These are phyloP conservation scores for Zonotrichia albicollis DNA, from an alignment of 2,797 vertebrate genomes.

Conservation along the genomic window DNA sequence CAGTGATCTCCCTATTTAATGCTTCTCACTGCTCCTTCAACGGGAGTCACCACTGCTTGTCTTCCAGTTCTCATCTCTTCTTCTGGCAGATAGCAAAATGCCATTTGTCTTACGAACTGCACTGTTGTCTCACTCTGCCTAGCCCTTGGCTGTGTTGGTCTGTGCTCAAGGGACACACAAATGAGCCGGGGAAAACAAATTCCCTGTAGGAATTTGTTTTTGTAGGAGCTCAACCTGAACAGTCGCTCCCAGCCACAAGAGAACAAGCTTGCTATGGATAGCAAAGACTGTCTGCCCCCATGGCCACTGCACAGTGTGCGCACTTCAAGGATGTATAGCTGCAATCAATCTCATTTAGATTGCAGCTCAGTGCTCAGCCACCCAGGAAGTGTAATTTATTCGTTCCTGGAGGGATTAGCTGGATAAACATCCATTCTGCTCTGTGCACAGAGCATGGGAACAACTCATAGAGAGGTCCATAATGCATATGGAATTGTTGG, in stretches of 20 bases:
- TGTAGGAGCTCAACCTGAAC: not conserved
- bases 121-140: not conserved
- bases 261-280: not conserved
- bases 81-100: not conserved
- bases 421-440: conserved; percentile 5
- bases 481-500: not conserved
- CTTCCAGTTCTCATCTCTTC: not conserved
- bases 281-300: not conserved
- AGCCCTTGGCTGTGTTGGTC: not conserved
- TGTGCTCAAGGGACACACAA: not conserved
- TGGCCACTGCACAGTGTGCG: not conserved
- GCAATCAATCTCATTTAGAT: conserved; percentile 36
- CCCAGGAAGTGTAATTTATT: not conserved
- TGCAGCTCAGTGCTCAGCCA: not conserved
- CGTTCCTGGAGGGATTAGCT: not conserved
- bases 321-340: not conserved
- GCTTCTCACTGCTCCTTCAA: not conserved
- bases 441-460: not conserved
- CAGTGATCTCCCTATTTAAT: not conserved
- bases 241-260: not conserved
- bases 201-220: not conserved
- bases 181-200: not conserved
- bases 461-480: not conserved
- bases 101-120: not conserved
- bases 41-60: not conserved